phyloP scores from a whole-genome alignment of 2,888 invertebrate genomes.

The Zaprionus bogoriensis region DNA sequence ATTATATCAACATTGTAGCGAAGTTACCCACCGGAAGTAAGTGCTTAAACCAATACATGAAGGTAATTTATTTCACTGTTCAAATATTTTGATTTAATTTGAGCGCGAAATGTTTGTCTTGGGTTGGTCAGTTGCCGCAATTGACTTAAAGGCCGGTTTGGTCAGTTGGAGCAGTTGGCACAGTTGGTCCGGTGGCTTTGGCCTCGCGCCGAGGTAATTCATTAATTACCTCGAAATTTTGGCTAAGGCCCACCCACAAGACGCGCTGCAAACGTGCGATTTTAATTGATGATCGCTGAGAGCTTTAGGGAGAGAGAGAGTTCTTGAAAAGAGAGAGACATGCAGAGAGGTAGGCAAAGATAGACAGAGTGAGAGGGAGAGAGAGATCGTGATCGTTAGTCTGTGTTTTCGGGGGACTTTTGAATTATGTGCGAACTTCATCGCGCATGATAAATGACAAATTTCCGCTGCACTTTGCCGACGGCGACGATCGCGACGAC shows the following conservation, averaged over 20 bases:
- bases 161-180: no score
- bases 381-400: slow-evolving; percentile 38
- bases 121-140: slow-evolving; percentile 23
- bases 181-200: no score
- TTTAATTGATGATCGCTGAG: slow-evolving; percentile 73
- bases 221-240: slow-evolving; percentile 61
- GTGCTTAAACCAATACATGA: slow-evolving; percentile 30
- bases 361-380: neutral
- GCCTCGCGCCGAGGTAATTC: slow-evolving; percentile 28
- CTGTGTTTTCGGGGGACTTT: slow-evolving; percentile 14
- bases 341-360: neutral
- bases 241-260: slow-evolving; percentile 67
- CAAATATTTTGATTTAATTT: slow-evolving; percentile 69
- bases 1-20: no score
- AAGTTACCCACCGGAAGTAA: neutral
- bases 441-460: slow-evolving; percentile 70
- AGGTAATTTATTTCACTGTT: slow-evolving; percentile 52
- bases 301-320: neutral
- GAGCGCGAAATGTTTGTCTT: slow-evolving; percentile 46
- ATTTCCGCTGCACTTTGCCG: slow-evolving; percentile 73
- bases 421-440: slow-evolving; percentile 58
- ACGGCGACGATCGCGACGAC: slow-evolving; percentile 9
- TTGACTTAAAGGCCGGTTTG: slow-evolving; percentile 10
- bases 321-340: neutral
- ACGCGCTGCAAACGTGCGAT: slow-evolving; percentile 61